phyloP scores from a whole-genome alignment of 2,797 vertebrate species.

The Sebastes wilsoni region DNA sequence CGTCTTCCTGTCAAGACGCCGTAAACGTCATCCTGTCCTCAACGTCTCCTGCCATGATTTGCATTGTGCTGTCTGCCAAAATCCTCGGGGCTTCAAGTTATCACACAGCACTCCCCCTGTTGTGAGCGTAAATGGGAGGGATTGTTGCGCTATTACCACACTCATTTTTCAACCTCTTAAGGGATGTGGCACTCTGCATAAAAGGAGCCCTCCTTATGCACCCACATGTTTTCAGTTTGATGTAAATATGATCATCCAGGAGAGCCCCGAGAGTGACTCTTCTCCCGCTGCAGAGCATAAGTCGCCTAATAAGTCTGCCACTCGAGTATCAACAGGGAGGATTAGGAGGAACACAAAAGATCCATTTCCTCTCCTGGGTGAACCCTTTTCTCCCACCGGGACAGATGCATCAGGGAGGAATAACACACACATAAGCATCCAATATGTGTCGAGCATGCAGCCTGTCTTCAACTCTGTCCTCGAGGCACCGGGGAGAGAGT shows the following conservation, averaged over 20 bases:
- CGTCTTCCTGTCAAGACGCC: constrained; percentile 6
- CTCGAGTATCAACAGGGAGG: constrained; percentile 51
- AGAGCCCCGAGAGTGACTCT: constrained; percentile 27
- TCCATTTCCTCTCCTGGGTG: constrained; percentile 52
- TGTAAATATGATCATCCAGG: constrained; percentile 38
- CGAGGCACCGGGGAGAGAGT: background rate
- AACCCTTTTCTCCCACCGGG: constrained; percentile 25
- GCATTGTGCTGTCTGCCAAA: constrained; percentile 24
- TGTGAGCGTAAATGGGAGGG: constrained; percentile 29
- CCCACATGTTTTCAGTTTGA: constrained; percentile 17
- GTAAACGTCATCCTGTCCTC: background rate
- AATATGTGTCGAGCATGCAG: constrained; percentile 15
- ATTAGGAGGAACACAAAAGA: constrained; percentile 60
- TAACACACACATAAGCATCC: constrained; percentile 1
- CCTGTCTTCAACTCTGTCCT: constrained; percentile 40
- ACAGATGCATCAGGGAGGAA: constrained; percentile 27
- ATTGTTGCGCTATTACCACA: constrained; percentile 19
- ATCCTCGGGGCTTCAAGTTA: constrained; percentile 19
- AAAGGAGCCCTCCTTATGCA: background rate
- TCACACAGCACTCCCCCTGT: constrained; percentile 7
- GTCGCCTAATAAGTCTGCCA: constrained; percentile 51
- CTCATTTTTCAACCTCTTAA: constrained; percentile 39
- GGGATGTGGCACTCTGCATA: constrained; percentile 12
- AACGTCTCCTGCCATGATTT: constrained; percentile 1
- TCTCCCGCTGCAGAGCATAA: constrained; percentile 26